These are phyloP conservation scores for Hyles lineata DNA, from an alignment of 2,888 invertebrate genomes.

Conservation along the genomic window DNA sequence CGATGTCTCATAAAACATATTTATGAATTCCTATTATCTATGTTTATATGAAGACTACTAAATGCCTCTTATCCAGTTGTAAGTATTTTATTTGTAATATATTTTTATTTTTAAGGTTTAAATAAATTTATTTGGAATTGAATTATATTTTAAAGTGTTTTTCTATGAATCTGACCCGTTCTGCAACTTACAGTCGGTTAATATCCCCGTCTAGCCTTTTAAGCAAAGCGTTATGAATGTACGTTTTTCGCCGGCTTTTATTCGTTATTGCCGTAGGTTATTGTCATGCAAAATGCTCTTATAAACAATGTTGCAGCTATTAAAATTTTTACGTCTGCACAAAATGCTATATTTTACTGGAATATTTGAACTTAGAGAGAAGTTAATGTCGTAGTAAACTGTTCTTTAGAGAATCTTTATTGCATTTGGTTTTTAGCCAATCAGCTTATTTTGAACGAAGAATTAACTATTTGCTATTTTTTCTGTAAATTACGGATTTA, in stretches of 20 bases:
- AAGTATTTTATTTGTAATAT: too few species aligned
- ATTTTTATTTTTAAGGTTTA: background rate
- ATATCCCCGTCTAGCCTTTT: constrained; percentile 22
- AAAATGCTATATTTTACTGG: background rate
- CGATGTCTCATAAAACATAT: background rate
- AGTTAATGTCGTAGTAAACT: background rate
- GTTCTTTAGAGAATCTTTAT: background rate
- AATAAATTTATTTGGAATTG: background rate
- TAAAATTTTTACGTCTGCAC: constrained; percentile 5
- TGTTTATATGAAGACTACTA: too few species aligned
- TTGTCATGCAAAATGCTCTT: constrained; percentile 9
- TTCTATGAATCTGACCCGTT: background rate
- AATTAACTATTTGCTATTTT: too few species aligned
- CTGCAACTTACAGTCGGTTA: constrained; percentile 1
- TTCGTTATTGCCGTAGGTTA: background rate
- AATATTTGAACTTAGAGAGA: background rate
- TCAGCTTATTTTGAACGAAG: background rate
- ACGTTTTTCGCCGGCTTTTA: constrained; percentile 20
- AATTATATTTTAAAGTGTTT: background rate
- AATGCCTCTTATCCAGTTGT: too few species aligned
- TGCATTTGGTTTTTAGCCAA: constrained; percentile 12
- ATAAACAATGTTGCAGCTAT: constrained; percentile 22
- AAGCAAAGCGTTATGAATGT: constrained; percentile 16
- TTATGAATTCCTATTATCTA: too few species aligned
- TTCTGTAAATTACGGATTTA: too few species aligned